Percentiles rank a stretch among this genome's conserved stretches.
These are phyloP conservation scores for roundworm (Caenorhabditis elegans) DNA, from an alignment of 1,140 invertebrate genomes.

Conservation along the genomic window WBcel235 BX284603.4:11481501-11482000, in stretches of 20 bases:
- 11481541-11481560: not conserved
- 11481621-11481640: not conserved
- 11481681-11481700: not conserved
- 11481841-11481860: too few relatives aligned
- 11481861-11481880: too few relatives aligned
- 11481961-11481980: too few relatives aligned
- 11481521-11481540: not conserved
- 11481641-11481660: constrained; percentile 14
- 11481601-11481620: not conserved
- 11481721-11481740: constrained; percentile 11
- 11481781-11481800: not conserved
- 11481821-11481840: too few relatives aligned
- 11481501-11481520: not conserved
- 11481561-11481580: not conserved
- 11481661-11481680: not conserved
- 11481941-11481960: too few relatives aligned
- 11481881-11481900: too few relatives aligned
- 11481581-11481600: not conserved
- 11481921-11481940: too few relatives aligned
- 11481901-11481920: too few relatives aligned
- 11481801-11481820: too few relatives aligned
- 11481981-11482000: too few relatives aligned
- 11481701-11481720: constrained; percentile 23
- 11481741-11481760: not conserved
- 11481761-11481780: not conserved